A percentile compares a stretch with the other conserved stretches of the same genome.
These are phyloP conservation scores for Osmoderma eremita DNA, from an alignment of 2,888 invertebrate species.

Conservation along the genomic window DNA sequence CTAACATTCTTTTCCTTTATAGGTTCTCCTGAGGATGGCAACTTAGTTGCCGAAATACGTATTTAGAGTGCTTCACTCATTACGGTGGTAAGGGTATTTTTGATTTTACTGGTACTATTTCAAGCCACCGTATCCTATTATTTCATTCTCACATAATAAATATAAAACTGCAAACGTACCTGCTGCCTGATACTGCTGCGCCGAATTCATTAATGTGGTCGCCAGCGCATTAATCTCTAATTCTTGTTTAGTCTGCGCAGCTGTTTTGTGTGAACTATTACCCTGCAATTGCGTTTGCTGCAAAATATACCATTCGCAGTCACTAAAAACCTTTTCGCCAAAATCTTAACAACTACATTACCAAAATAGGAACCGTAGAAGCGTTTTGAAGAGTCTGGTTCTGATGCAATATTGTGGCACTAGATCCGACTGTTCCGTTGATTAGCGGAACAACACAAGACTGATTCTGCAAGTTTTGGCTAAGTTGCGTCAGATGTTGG, in stretches of 20 bases:
- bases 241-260: slow-evolving; percentile 63
- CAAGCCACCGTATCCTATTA: no score
- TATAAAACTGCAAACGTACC: slow-evolving; percentile 56
- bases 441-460: slow-evolving; percentile 53
- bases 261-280: slow-evolving; percentile 46
- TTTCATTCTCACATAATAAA: slow-evolving; percentile 2
- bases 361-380: slow-evolving; percentile 74
- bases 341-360: slow-evolving; percentile 56
- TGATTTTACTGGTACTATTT: no score
- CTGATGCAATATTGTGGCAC: slow-evolving; percentile 65
- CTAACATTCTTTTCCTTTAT: no score
- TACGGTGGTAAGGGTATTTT: no score
- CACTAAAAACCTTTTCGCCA: slow-evolving; percentile 2
- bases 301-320: slow-evolving; percentile 42
- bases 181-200: slow-evolving; percentile 80
- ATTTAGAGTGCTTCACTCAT: no score
- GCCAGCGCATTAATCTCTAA: slow-evolving; percentile 82
- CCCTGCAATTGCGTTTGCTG: slow-evolving; percentile 76
- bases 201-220: slow-evolving; percentile 83
- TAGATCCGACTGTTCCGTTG: slow-evolving; percentile 62
- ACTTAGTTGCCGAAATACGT: no score
- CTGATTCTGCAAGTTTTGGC: slow-evolving; percentile 53
- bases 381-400: slow-evolving; percentile 56
- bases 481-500: slow-evolving; percentile 56
- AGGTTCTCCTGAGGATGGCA: no score